Conservation (phyloP, 2,888 invertebrate species). For the Nasonia oneida region DNA sequence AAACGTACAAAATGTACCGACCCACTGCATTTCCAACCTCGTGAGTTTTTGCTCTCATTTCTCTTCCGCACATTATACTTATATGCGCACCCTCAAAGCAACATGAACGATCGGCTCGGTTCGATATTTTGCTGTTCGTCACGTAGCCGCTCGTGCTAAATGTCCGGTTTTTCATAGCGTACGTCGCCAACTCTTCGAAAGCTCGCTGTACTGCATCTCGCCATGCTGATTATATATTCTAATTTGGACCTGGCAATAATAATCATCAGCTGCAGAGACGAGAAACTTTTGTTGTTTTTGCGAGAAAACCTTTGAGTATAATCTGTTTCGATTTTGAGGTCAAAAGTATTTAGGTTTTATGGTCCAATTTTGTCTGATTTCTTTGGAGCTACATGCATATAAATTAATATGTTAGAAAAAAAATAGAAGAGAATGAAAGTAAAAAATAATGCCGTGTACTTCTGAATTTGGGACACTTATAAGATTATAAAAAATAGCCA, state of each 20-base stretch:
- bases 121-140: conserved; percentile 64
- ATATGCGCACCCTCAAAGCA: conserved; percentile 32
- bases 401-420: too few species aligned
- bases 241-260: conserved; percentile 54
- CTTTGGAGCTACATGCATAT: too few species aligned
- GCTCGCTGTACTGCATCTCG: neutral
- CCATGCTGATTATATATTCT: conserved; percentile 55
- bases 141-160: conserved; percentile 73
- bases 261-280: conserved; percentile 37
- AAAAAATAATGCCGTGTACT: too few species aligned
- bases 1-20: neutral
- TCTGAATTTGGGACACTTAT: too few species aligned
- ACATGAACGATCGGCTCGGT: conserved; percentile 43
- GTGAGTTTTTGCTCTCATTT: conserved; percentile 29
- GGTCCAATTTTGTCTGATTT: neutral
- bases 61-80: neutral
- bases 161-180: conserved; percentile 64
- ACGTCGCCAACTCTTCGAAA: neutral
- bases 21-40: neutral
- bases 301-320: neutral
- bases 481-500: neutral
- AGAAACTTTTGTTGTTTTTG: conserved; percentile 18
- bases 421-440: too few species aligned
- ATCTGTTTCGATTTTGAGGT: neutral
- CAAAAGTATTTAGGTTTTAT: neutral